phyloP scores from a whole-genome alignment of 1,140 invertebrate genomes.

The Brachionus manjavacas region DNA sequence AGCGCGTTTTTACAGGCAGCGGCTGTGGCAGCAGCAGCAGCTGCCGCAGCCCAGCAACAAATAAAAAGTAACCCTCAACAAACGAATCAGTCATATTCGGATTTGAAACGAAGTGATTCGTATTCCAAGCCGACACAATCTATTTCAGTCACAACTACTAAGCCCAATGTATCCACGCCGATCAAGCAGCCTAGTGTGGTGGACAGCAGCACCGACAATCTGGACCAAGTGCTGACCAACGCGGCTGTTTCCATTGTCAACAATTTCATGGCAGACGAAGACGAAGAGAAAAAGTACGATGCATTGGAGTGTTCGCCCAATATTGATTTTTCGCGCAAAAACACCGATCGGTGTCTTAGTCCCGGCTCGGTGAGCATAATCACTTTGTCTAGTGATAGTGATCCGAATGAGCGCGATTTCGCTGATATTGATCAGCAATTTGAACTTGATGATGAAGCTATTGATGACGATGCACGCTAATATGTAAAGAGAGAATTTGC shows the following conservation, averaged over 20 bases:
- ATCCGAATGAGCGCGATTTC: slow-evolving; percentile 5
- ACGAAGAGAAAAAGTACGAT: neutral
- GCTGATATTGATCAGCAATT: neutral
- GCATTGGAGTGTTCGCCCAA: neutral
- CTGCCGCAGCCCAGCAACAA: slow-evolving; percentile 1
- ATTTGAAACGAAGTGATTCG: neutral
- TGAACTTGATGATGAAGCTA: neutral
- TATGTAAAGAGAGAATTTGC: neutral
- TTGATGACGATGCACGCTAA: neutral
- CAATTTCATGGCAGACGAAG: slow-evolving; percentile 17
- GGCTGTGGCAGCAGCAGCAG: slow-evolving; percentile 11
- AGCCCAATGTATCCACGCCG: neutral
- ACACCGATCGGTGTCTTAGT: slow-evolving; percentile 4
- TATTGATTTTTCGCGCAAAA: slow-evolving; percentile 22
- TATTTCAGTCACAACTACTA: neutral
- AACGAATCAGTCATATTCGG: neutral
- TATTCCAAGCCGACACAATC: neutral
- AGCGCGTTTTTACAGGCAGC: slow-evolving; percentile 25
- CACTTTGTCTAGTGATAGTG: slow-evolving; percentile 36
- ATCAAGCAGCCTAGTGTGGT: neutral
- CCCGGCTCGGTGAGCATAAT: slow-evolving; percentile 35
- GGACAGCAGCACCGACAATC: neutral
- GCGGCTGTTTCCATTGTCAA: slow-evolving; percentile 22
- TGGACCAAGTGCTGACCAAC: slow-evolving; percentile 22
- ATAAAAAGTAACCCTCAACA: neutral